Evolutionary conservation across 2,888 invertebrate genomes (phyloP), one percentile per base, ranked within the genome.

Genomic region (Eubasilissa splendida): DNA sequence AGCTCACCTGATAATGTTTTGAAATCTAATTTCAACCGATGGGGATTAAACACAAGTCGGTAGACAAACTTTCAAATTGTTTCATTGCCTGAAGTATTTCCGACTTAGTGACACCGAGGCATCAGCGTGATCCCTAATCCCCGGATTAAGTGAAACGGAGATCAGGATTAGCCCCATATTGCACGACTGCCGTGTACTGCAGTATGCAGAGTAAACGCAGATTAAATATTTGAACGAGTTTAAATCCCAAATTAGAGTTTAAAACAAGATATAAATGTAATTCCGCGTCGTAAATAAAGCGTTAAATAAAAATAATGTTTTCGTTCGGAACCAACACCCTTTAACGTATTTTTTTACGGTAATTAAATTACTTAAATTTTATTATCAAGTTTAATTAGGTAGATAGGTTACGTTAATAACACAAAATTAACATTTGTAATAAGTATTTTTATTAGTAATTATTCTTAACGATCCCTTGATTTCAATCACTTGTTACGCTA

Each of bases 41-140:
- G 42, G 42, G 42, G 42, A 42, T 42, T 42, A 42, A 7, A 7
- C 7, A 42, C 42, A 22, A 22, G 22, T 42, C 42, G 7, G 42
- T 42, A 42, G 63, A 63, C 42, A 63, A 63, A 59, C 74, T 42
- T 74, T 74, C 52, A 59, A 12, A 59, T 50, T 56, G 50, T 59
- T 59, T n/a, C 75, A 76, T 80, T 81, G 80, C 78, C 79, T 77
- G 66, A 77, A 83, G 76, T 81, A 83, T 81, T 76, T 77, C 79
- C 80, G 79, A 74, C 83, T 77, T 79, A 81, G 80, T 77, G 80
- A 76, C 79, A 68, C 81, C 74, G 59, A 75, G 77, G 68, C 77
- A 77, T 77, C 75, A 75, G 80, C 56, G 80, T 66, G 75, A 68
- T 63, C 11, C 53, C 31, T 63, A 76, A 63, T 63, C 56, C 75